Evolutionary conservation across 2,113 vertebrate genomes (phyloP).

Genomic region (Hippopotamus amphibius): DNA sequence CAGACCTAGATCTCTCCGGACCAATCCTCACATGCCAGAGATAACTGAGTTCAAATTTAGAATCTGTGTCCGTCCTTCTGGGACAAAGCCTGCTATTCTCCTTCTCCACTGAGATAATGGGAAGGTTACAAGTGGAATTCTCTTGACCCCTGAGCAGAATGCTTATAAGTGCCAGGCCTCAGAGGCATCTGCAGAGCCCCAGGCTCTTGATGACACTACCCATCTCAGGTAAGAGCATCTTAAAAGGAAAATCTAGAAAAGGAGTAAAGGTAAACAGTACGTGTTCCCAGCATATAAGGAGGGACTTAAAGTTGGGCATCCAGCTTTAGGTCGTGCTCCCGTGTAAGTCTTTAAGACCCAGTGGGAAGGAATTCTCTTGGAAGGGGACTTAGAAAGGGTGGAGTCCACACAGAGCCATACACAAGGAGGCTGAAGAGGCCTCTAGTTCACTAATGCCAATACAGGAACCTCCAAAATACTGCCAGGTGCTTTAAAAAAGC

Average conservation of each 20-base stretch:
- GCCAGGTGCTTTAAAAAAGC: background rate
- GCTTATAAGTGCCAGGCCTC: slow-evolving; percentile 40
- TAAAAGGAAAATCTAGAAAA: background rate
- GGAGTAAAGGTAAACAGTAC: background rate
- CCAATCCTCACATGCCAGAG: background rate
- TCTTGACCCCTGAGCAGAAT: slow-evolving; percentile 16
- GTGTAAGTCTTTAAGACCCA: background rate
- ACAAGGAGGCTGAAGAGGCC: background rate
- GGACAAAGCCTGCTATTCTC: background rate
- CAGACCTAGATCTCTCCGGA: background rate
- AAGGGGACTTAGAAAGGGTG: background rate
- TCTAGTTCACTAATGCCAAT: background rate
- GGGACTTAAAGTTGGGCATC: background rate
- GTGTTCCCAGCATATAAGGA: background rate
- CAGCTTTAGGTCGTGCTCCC: background rate
- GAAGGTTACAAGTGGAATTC: background rate
- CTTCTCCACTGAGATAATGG: background rate
- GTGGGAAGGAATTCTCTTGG: background rate
- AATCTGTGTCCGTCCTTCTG: background rate
- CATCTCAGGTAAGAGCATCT: slow-evolving; percentile 24
- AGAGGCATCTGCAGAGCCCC: slow-evolving; percentile 14
- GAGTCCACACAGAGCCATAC: background rate
- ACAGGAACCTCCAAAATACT: background rate
- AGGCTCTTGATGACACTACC: background rate
- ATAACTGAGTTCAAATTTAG: background rate